Conservation (phyloP, 2,888 invertebrate genomes). For the Dynastes maya region DNA sequence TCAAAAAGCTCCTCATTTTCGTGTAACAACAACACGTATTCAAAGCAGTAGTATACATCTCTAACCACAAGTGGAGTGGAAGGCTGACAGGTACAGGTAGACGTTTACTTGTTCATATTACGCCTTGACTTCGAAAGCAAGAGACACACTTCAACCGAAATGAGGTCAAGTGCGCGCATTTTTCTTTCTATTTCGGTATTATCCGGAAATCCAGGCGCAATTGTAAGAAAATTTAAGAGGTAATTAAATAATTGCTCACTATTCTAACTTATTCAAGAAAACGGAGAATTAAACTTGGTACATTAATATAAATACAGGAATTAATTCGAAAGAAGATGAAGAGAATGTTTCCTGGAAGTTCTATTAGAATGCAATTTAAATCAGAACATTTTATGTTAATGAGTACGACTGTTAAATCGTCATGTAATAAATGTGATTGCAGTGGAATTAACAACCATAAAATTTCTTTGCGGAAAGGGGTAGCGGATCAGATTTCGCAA, state of each 20-base stretch:
- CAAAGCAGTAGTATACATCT: background rate
- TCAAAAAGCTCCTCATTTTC: background rate
- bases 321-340: background rate
- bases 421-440: no score
- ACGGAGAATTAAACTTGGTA: background rate
- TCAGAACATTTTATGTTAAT: no score
- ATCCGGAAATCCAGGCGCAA: slow-evolving; percentile 19
- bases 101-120: background rate
- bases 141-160: slow-evolving; percentile 21
- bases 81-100: background rate
- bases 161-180: slow-evolving; percentile 25
- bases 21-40: background rate
- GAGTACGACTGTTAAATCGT: no score
- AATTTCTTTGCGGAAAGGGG: no score
- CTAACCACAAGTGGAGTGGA: background rate
- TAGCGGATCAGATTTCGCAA: no score
- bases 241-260: background rate
- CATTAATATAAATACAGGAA: background rate
- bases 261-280: background rate
- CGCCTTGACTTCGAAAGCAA: slow-evolving; percentile 14
- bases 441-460: no score
- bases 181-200: slow-evolving; percentile 15
- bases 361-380: no score
- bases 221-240: background rate
- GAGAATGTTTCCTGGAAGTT: slow-evolving; percentile 13